Conservation (phyloP, 2,888 invertebrate genomes). For the Chrysolina americana region DNA sequence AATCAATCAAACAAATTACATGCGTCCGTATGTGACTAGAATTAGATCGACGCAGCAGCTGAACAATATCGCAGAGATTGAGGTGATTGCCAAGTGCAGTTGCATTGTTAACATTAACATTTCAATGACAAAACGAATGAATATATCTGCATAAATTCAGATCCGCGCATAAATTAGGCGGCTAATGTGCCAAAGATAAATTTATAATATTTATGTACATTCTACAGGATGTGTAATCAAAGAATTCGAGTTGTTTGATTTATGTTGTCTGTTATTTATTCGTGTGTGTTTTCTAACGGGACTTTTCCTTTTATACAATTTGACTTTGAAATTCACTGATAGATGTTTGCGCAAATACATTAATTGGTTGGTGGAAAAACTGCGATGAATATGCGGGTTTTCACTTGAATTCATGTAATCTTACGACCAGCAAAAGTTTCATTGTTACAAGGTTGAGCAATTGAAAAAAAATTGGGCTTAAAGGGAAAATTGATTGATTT, state of each 20-base stretch:
- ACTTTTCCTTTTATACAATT: background rate
- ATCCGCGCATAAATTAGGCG: constrained; percentile 30
- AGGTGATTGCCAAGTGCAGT: constrained; percentile 63
- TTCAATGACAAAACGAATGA: constrained; percentile 62
- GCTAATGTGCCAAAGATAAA: constrained; percentile 39
- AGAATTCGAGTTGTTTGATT: constrained; percentile 9
- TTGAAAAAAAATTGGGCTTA: too few relatives aligned
- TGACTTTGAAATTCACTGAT: background rate
- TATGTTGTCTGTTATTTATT: background rate
- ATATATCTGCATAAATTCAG: constrained; percentile 59
- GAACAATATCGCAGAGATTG: constrained; percentile 46
- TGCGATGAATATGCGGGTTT: background rate
- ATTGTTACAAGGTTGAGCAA: too few relatives aligned
- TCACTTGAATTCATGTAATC: background rate
- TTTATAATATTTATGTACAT: constrained; percentile 22
- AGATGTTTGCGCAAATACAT: background rate
- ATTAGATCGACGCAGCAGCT: constrained; percentile 3
- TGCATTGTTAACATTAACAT: constrained; percentile 60
- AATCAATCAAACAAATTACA: constrained; percentile 18
- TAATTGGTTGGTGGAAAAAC: background rate
- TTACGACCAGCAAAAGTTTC: too few relatives aligned
- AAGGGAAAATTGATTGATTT: too few relatives aligned
- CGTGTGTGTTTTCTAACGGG: background rate
- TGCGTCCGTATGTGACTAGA: constrained; percentile 7
- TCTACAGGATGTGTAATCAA: background rate